These are phyloP conservation scores for Drosophila ambigua DNA, from an alignment of 1,140 invertebrate genomes.

Conservation along the genomic window DNA sequence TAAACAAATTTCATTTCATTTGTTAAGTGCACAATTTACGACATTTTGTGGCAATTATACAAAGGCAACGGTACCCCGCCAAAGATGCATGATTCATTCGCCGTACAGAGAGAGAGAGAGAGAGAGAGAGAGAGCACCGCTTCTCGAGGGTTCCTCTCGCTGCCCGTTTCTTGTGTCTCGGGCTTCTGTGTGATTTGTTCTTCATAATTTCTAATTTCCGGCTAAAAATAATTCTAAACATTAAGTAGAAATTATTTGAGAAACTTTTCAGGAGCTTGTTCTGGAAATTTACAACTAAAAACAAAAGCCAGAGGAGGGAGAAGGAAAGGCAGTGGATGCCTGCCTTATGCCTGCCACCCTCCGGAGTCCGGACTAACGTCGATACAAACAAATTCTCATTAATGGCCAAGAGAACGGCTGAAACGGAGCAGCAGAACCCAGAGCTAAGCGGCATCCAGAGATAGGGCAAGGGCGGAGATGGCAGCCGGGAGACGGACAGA, in stretches of 20 bases:
- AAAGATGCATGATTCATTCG: slow-evolving; percentile 52
- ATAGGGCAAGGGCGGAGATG: no score
- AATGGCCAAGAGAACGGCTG: slow-evolving; percentile 61
- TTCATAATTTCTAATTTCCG: slow-evolving; percentile 77
- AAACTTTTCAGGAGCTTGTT: slow-evolving; percentile 60
- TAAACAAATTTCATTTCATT: slow-evolving; percentile 48
- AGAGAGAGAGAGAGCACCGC: slow-evolving; percentile 4
- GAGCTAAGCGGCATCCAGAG: slow-evolving; percentile 22
- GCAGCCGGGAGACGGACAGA: no score
- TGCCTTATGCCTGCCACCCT: slow-evolving; percentile 20
- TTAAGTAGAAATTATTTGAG: slow-evolving; percentile 79
- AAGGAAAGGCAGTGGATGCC: background rate
- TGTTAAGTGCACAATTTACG: slow-evolving; percentile 69
- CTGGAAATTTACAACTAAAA: slow-evolving; percentile 73
- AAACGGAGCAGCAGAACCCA: slow-evolving; percentile 33
- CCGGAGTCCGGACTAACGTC: slow-evolving; percentile 54
- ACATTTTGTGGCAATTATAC: slow-evolving; percentile 58
- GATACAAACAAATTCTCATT: slow-evolving; percentile 82
- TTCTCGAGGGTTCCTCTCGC: slow-evolving; percentile 9
- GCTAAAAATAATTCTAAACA: slow-evolving; percentile 80
- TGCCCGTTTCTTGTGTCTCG: background rate
- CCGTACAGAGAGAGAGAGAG: background rate
- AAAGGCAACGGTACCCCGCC: slow-evolving; percentile 10
- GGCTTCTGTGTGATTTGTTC: slow-evolving; percentile 63
- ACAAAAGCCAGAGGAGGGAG: slow-evolving; percentile 16